Base-by-base conservation (phyloP, 2,888 invertebrate species). In the Drosophila kokeensis region DNA sequence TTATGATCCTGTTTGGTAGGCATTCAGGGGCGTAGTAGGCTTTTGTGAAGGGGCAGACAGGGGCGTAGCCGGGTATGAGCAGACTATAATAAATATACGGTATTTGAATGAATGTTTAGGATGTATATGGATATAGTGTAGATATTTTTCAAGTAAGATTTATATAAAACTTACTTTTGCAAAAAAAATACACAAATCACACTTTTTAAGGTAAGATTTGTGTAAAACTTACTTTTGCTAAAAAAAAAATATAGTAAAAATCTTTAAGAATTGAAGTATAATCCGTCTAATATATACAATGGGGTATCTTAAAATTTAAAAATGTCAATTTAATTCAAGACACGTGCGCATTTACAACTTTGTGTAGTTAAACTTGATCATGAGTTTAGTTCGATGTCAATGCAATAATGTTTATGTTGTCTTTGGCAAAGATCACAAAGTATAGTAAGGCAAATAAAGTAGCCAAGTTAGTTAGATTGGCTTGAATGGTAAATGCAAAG, bases 391-490 rank as follows among this genome's bases (percentile, higher is more conserved):
- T 59, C 36, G 49, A 63, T 50, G 54, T 50, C 27, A 72, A 72
- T 45, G 30, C 36, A 52, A 67, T 21, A 45, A 30, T 24, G 18
- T 45, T 59, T 10, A 40, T 61, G 34, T 27, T 27, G 18, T 34
- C 38, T 63, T 48, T 40, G 34, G 29, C 57, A 45, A 61, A 53
- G 65, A 64, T 29, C 29, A 29, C 50, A 57, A 63, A 60, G 27
- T 27, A 21, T 8, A 36, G 61, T 76, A 80, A 76, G 42, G 29
- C 54, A 60, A 76, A 65, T 73, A 76, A 30, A 40, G 55, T 82
- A 73, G 80, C 81, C 81, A 45, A 45, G 71, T 68, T 78, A 62
- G 71, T 69, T 81, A 64, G 69, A 21, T 49, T 58, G 59, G 48
- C 42, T 62, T 49, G 57, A 52, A 57, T 55, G 24, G 64, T 55